phyloP scores from a whole-genome alignment of 2,113 vertebrate species.

The Antigone vipio region DNA sequence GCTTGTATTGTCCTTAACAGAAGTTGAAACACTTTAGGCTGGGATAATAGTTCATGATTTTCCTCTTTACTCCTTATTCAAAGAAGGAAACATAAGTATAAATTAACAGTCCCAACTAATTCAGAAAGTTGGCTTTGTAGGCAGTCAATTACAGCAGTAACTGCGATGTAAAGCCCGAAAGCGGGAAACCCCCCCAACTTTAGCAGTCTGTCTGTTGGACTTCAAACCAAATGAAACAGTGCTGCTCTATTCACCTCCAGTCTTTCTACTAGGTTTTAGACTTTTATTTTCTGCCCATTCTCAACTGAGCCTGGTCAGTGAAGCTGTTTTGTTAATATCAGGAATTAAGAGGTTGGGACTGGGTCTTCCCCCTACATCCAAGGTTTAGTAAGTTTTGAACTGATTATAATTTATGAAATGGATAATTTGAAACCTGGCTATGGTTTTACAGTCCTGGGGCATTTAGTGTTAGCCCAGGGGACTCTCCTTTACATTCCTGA shows the following conservation, averaged over 20 bases:
- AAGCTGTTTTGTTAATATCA: not conserved
- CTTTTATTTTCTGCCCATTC: not conserved
- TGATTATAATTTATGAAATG: not conserved
- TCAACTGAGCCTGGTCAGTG: not conserved
- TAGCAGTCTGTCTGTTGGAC: not conserved
- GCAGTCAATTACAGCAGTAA: not conserved
- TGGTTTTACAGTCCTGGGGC: not conserved
- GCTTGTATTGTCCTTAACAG: not conserved
- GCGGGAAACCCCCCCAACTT: accelerated
- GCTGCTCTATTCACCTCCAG: not conserved
- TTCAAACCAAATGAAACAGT: not conserved
- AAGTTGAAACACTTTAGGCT: not conserved
- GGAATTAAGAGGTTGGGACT: not conserved
- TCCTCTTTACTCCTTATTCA: not conserved
- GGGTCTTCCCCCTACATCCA: not conserved
- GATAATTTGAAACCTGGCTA: not conserved
- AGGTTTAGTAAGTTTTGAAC: not conserved
- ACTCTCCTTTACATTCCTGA: not conserved
- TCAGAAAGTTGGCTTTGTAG: not conserved
- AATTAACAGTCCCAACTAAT: not conserved
- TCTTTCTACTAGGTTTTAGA: not conserved
- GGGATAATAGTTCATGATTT: not conserved
- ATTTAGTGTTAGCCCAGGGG: not conserved
- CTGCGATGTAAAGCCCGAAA: not conserved
- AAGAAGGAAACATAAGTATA: not conserved